Percentiles rank a stretch among this genome's conserved stretches.
Evolutionary conservation across 2,113 vertebrate genomes (phyloP).

Genomic region (Cyphomyrus plagiostoma): DNA sequence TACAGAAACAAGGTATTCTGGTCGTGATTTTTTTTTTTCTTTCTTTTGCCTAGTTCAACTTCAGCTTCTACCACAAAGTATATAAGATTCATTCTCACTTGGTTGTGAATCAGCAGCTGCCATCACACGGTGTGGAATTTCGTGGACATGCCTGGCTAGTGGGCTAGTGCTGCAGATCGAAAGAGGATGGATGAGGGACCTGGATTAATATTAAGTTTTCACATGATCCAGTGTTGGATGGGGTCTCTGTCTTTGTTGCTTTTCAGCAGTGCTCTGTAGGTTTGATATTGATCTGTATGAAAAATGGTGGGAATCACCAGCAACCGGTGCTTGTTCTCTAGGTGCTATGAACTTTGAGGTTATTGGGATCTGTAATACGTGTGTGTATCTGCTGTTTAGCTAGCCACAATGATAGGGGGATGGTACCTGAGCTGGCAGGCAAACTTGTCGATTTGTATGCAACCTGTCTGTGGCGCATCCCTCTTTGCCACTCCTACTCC

Average conservation of each 20-base stretch:
- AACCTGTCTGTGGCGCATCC: not conserved
- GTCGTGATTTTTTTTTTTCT: not conserved
- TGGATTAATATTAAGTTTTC: not conserved
- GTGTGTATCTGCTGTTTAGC: not conserved
- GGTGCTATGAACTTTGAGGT: not conserved
- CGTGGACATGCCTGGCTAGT: not conserved
- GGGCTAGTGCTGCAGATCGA: not conserved
- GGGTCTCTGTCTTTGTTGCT: not conserved
- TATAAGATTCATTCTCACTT: not conserved
- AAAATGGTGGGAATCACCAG: not conserved
- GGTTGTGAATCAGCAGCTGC: not conserved
- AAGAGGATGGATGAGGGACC: not conserved
- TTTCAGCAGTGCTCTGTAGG: not conserved
- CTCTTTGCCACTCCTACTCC: not conserved
- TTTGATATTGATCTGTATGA: not conserved
- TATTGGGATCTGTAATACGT: not conserved
- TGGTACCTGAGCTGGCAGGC: not conserved
- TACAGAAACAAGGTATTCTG: not conserved
- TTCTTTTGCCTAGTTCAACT: not conserved
- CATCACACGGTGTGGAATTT: slow-evolving; percentile 2
- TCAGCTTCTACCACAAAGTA: not conserved
- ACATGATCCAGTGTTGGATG: not conserved
- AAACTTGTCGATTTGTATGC: not conserved
- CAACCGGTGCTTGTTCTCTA: not conserved
- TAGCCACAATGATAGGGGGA: not conserved